These are phyloP conservation scores for Seriola rivoliana DNA, from an alignment of 2,113 vertebrate genomes.

Conservation along the genomic window DNA sequence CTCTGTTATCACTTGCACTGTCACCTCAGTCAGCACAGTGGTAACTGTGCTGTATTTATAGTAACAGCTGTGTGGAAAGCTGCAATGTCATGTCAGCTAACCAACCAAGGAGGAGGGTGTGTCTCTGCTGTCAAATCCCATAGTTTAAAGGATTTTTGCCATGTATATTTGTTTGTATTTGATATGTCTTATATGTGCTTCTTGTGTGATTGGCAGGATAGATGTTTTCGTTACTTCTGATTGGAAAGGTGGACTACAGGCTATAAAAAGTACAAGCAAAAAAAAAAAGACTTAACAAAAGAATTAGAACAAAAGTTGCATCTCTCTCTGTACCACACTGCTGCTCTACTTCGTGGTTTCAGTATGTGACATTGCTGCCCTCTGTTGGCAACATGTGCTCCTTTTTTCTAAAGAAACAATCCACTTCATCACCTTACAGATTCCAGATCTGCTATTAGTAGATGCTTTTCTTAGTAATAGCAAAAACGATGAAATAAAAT, in stretches of 20 bases:
- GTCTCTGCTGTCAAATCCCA: background rate
- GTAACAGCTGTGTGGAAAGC: conserved; percentile 4
- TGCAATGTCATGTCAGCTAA: background rate
- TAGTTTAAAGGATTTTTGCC: background rate
- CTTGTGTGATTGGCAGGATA: background rate
- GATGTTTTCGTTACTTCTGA: background rate
- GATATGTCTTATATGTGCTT: background rate
- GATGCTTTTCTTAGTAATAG: background rate
- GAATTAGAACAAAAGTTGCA: background rate
- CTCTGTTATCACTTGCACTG: conserved; percentile 17
- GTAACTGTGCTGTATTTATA: conserved; percentile 38
- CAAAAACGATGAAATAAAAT: background rate
- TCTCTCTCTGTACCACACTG: background rate
- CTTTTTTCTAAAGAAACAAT: background rate
- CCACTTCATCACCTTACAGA: background rate
- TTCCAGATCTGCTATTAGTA: background rate
- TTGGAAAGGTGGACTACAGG: background rate
- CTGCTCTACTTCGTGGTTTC: background rate
- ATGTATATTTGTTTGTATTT: background rate
- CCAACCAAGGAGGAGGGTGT: background rate
- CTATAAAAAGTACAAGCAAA: background rate
- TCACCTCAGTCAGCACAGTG: conserved; percentile 5
- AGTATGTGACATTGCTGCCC: conserved; percentile 56
- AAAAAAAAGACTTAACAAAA: too few species aligned
- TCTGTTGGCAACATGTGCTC: conserved; percentile 47